These are phyloP conservation scores for Flexamia atlantica DNA, from an alignment of 2,888 invertebrate genomes.

Conservation along the genomic window DNA sequence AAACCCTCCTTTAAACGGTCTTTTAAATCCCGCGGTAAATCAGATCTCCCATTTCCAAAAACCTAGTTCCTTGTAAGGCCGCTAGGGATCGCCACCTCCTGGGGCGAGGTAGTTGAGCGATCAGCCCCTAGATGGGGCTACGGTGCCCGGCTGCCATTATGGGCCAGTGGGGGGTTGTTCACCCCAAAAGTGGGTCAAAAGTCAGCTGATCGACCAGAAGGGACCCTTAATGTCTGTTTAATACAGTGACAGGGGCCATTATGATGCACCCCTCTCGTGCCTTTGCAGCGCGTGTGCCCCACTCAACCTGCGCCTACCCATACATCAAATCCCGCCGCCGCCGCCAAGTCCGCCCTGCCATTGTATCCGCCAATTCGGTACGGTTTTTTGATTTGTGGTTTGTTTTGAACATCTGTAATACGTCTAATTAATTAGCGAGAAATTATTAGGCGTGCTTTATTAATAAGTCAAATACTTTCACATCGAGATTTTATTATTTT, in stretches of 20 bases:
- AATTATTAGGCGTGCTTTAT: too few relatives aligned
- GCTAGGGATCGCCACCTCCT: slow-evolving; percentile 3
- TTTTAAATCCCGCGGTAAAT: too few relatives aligned
- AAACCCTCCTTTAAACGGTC: too few relatives aligned
- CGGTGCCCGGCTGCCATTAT: slow-evolving; percentile 2
- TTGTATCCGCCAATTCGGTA: too few relatives aligned
- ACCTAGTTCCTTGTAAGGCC: not conserved
- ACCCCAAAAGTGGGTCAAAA: slow-evolving; percentile 53
- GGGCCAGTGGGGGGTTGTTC: slow-evolving; percentile 34
- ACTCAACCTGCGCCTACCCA: not conserved
- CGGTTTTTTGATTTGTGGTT: too few relatives aligned
- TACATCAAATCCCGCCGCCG: not conserved
- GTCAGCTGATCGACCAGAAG: slow-evolving; percentile 35
- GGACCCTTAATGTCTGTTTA: slow-evolving; percentile 16
- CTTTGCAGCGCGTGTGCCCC: not conserved
- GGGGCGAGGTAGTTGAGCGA: not conserved
- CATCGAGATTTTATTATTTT: too few relatives aligned
- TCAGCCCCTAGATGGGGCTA: slow-evolving; percentile 42
- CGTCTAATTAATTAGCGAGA: too few relatives aligned
- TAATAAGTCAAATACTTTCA: too few relatives aligned
- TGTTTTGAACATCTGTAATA: too few relatives aligned
- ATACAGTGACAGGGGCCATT: slow-evolving; percentile 17
- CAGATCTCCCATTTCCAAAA: too few relatives aligned
- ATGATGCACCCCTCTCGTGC: slow-evolving; percentile 8
- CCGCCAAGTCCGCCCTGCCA: not conserved